Evolutionary conservation across 2,888 invertebrate species (phyloP).

Genomic region (Callinectes sapidus): DNA sequence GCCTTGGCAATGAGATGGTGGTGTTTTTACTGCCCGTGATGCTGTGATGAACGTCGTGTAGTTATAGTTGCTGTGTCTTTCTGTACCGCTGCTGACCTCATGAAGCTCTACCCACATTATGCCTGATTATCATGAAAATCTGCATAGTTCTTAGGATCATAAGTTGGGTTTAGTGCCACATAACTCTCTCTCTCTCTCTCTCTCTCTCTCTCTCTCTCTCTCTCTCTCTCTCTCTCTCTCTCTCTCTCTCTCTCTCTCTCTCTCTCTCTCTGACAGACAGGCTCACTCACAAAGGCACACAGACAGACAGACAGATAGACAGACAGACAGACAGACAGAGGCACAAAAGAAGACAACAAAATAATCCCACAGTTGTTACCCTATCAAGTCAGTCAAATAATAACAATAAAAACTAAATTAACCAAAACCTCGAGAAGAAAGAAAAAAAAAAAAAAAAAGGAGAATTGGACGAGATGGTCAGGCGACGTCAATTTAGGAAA

Average conservation of each 20-base stretch:
- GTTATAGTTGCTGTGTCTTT: background rate
- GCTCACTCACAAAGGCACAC: background rate
- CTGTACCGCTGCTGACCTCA: background rate
- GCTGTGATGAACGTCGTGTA: background rate
- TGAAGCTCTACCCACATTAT: background rate
- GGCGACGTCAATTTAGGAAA: constrained; percentile 12
- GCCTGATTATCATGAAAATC: constrained; percentile 4
- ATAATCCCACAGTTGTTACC: background rate
- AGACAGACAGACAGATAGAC: background rate
- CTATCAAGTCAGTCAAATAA: background rate
- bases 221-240: constrained; percentile 25
- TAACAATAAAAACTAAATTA: background rate
- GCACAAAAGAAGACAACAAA: background rate
- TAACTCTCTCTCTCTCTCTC: constrained; percentile 14
- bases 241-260: constrained; percentile 25
- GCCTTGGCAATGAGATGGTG: background rate
- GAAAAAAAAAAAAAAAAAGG: background rate
- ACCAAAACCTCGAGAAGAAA: background rate
- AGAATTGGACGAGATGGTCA: constrained; percentile 5
- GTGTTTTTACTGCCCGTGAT: background rate
- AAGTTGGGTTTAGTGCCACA: constrained; percentile 19
- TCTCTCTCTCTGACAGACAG: background rate
- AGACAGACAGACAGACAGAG: background rate
- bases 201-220: constrained; percentile 22
- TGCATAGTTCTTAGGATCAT: constrained; percentile 16